Conservation (phyloP, 2,888 invertebrate genomes). For the Rhogogaster chlorosoma region DNA sequence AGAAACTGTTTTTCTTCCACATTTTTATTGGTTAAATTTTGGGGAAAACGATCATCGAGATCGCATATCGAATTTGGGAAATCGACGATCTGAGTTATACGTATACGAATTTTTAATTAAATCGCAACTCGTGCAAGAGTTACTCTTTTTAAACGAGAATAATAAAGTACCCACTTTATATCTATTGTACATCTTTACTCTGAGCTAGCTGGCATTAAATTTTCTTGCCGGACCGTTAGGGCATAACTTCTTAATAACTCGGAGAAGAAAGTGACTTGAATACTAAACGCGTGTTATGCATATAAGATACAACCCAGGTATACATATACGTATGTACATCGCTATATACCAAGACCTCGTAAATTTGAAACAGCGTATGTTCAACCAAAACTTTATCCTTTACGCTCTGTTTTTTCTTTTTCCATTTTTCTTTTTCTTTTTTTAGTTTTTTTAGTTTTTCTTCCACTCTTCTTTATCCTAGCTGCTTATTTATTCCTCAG, state of each 20-base stretch:
- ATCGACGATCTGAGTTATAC: no score
- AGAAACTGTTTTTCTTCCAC: no score
- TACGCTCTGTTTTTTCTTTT: slow-evolving; percentile 40
- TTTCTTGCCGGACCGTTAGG: slow-evolving; percentile 23
- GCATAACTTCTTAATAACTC: slow-evolving; percentile 36
- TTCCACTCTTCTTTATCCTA: slow-evolving; percentile 32
- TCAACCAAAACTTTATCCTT: slow-evolving; percentile 10
- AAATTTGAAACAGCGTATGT: slow-evolving; percentile 24
- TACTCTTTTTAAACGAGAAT: not conserved
- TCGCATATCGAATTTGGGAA: no score
- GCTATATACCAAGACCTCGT: slow-evolving; percentile 18
- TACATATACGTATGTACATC: slow-evolving; percentile 40
- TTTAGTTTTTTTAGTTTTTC: slow-evolving; percentile 42
- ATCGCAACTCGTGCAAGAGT: no score
- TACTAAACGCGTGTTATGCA: slow-evolving; percentile 20
- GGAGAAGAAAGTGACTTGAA: slow-evolving; percentile 38
- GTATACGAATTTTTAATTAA: no score
- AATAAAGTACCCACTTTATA: not conserved
- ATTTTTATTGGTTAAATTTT: no score
- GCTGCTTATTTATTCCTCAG: not conserved
- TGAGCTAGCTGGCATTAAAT: slow-evolving; percentile 6
- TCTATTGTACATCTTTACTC: slow-evolving; percentile 8
- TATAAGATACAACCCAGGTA: slow-evolving; percentile 41
- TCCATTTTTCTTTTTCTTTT: slow-evolving; percentile 33
- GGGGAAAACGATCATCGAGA: no score